Evolutionary conservation across 2,797 vertebrate genomes (phyloP).

Genomic region (Babyrousa celebensis): DNA sequence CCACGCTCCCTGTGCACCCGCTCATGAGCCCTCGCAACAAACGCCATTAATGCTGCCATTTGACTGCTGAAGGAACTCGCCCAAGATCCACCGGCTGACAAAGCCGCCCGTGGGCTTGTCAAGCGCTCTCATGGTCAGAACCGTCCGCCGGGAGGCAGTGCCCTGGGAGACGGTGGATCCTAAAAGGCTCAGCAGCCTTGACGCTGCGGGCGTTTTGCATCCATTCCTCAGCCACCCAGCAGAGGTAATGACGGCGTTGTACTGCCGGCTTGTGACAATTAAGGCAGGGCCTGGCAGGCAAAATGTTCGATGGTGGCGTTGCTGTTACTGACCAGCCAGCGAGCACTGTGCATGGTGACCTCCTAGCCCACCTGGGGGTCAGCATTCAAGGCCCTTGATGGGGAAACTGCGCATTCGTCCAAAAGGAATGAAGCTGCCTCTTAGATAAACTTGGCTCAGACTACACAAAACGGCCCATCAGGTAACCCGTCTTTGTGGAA

Average conservation of each 20-base stretch:
- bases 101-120: background rate
- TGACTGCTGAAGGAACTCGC: background rate
- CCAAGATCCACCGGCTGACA: background rate
- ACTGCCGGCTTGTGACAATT: background rate
- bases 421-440: background rate
- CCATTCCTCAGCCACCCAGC: background rate
- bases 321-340: background rate
- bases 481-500: background rate
- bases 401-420: background rate
- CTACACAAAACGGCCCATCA: background rate
- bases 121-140: background rate
- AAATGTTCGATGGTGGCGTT: background rate
- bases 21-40: background rate
- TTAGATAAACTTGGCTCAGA: background rate
- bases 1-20: background rate
- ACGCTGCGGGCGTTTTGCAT: background rate
- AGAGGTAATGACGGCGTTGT: background rate
- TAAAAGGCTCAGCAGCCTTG: background rate
- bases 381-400: background rate
- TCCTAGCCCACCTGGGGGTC: background rate
- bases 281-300: background rate
- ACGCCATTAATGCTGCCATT: background rate
- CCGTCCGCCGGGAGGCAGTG: background rate
- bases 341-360: background rate
- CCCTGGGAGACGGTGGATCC: background rate